Conservation (phyloP, 1,140 invertebrate species). For the Venturia canescens region DNA sequence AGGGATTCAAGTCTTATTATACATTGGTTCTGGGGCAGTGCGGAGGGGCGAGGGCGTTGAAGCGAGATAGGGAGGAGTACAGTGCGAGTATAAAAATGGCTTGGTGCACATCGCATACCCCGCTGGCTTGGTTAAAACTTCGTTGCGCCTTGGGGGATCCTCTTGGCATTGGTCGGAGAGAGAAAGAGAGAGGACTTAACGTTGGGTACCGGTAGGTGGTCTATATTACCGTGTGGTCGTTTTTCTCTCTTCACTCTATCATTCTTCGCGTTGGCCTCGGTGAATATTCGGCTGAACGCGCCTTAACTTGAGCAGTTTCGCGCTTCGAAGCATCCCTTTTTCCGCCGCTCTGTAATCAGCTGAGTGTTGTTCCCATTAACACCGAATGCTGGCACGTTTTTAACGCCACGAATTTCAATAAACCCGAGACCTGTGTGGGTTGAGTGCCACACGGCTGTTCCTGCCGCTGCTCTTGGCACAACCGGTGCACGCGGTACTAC, state of each 20-base stretch:
- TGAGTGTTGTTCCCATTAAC: slow-evolving; percentile 63
- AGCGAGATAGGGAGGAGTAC: slow-evolving; percentile 41
- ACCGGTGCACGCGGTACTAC: background rate
- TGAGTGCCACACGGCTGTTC: slow-evolving; percentile 18
- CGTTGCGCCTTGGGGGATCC: slow-evolving; percentile 28
- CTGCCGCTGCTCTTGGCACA: slow-evolving; percentile 38
- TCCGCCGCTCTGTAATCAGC: slow-evolving; percentile 65
- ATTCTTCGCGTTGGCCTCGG: slow-evolving; percentile 7
- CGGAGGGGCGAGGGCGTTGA: slow-evolving; percentile 51
- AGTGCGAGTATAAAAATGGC: slow-evolving; percentile 8
- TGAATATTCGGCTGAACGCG: slow-evolving; percentile 2
- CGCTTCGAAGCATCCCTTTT: slow-evolving; percentile 55
- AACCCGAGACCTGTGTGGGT: slow-evolving; percentile 38
- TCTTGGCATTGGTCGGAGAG: slow-evolving; percentile 26
- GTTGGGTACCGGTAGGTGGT: slow-evolving; percentile 59
- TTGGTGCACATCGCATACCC: slow-evolving; percentile 36
- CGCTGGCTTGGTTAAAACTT: slow-evolving; percentile 9
- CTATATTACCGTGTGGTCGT: slow-evolving; percentile 28
- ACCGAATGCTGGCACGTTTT: slow-evolving; percentile 49
- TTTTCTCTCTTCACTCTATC: slow-evolving; percentile 16
- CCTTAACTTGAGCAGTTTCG: slow-evolving; percentile 54
- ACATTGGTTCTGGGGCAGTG: background rate
- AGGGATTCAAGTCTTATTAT: background rate
- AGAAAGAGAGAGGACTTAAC: slow-evolving; percentile 52
- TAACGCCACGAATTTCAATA: slow-evolving; percentile 58